Base-by-base conservation (phyloP, 2,113 vertebrate species). In the Vicugna pacos region DNA sequence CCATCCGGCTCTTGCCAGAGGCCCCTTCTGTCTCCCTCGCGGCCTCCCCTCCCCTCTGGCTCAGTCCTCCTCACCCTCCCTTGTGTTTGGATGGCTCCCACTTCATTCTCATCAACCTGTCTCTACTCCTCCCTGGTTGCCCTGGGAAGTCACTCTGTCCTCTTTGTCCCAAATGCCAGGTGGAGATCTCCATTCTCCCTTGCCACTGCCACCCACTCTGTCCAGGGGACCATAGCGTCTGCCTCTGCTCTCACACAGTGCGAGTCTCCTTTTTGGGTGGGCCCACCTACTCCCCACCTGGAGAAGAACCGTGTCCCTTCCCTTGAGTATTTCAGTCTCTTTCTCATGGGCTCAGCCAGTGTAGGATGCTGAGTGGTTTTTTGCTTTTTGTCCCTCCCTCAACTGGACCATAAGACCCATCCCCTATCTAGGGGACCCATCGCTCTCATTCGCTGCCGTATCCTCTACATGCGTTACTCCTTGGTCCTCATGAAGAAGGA, bases 401-500 rank as follows among this genome's bases (percentile, higher is more conserved):
- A 2, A 56, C n/a, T 17, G 35, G n/a, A 4, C n/a, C 38, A 11
- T 2, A 24, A 50, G 12, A 83, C 72, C 20, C 76, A 42, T 35
- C 38, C 38, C 38, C 38, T 42, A 42, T 54, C n/a, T 6, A 3
- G 17, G 16, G 38, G 24, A 52, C 16, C 35, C 22, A 52, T 28
- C 1, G 4, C 77, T 91, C 62, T 42, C 67, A 58, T 26, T 20
- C 13, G 8, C 50, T 15, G 20, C 60, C 32, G 0, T 54, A 32
- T 42, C 28, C n/a, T 52, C 62, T 16, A 0, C 5, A 1, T 32
- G 0, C 46, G 8, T 80, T 22, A n/a, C 16, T 60, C 69, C 19
- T 82, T 42, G 20, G 19, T 80, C 86, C 92, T 94, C n/a, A 60
- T 16, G 50, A 88, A 70, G 54, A 91, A 83, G 83, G 73, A 19